phyloP scores from a whole-genome alignment of 2,797 vertebrate genomes.

The Tiaroga cobitis region DNA sequence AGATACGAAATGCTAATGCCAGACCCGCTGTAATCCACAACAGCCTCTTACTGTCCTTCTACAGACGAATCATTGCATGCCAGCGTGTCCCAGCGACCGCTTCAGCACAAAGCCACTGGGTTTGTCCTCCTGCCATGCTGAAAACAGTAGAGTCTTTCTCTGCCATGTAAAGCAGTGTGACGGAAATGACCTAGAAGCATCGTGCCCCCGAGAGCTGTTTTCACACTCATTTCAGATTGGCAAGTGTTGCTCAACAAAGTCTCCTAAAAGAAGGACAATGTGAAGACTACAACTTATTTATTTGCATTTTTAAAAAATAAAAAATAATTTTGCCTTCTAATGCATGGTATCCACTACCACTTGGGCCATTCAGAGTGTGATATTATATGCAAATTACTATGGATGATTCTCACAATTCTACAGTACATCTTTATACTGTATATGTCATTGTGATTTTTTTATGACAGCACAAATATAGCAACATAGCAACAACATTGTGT shows the following conservation, averaged over 20 bases:
- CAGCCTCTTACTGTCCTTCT: slow-evolving; percentile 54
- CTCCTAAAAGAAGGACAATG: neutral
- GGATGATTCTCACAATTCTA: neutral
- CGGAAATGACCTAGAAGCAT: slow-evolving; percentile 59
- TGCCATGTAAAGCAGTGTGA: slow-evolving; percentile 59
- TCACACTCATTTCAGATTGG: slow-evolving; percentile 25
- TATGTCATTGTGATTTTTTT: too few relatives aligned
- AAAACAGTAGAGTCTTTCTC: slow-evolving; percentile 74
- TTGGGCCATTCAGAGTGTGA: neutral
- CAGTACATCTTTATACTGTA: neutral
- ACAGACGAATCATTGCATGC: slow-evolving; percentile 49
- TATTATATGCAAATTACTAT: neutral
- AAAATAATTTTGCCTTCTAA: neutral
- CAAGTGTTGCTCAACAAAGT: neutral
- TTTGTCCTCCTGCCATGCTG: slow-evolving; percentile 60
- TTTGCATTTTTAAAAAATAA: neutral
- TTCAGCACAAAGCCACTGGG: slow-evolving; percentile 62
- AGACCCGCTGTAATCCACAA: slow-evolving; percentile 41
- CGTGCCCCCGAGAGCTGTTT: slow-evolving; percentile 47
- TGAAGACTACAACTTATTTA: neutral
- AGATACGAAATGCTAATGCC: slow-evolving; percentile 46
- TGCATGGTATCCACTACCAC: neutral
- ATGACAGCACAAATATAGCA: neutral
- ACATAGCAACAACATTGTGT: neutral
- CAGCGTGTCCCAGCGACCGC: slow-evolving; percentile 55